Percentiles rank a stretch among this genome's conserved stretches.
phyloP scores from a whole-genome alignment of 2,113 vertebrate genomes.

The Heterochromis multidens region DNA sequence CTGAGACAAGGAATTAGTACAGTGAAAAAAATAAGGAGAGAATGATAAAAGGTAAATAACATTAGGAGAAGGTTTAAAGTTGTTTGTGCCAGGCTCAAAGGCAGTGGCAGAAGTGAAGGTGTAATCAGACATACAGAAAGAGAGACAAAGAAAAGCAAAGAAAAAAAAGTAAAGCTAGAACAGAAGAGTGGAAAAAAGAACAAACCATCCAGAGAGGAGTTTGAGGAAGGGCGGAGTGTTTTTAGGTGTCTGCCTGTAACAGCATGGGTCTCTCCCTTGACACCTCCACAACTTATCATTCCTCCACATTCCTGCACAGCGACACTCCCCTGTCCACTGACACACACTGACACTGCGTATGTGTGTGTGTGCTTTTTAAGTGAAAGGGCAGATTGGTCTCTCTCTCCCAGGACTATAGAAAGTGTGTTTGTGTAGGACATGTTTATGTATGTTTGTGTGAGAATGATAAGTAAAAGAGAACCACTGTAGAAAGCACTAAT shows the following conservation, averaged over 20 bases:
- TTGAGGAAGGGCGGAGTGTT: conserved; percentile 56
- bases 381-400: conserved; percentile 65
- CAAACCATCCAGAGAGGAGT: conserved; percentile 9
- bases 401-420: conserved; percentile 63
- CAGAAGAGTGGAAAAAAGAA: background rate
- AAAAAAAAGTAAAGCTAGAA: background rate
- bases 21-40: background rate
- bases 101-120: background rate
- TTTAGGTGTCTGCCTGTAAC: conserved; percentile 72
- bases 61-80: background rate
- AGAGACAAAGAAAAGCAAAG: background rate
- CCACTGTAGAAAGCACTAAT: background rate
- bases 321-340: conserved; percentile 72
- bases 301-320: conserved; percentile 70
- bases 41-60: conserved; percentile 17
- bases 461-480: background rate
- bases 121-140: background rate
- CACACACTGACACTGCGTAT: conserved; percentile 23
- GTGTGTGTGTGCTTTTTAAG: conserved; percentile 52
- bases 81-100: background rate
- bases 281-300: conserved; percentile 72
- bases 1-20: conserved; percentile 21
- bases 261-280: conserved; percentile 68
- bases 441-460: conserved; percentile 42
- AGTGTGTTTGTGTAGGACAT: conserved; percentile 47